Percentiles rank a stretch among this genome's conserved stretches.
phyloP scores from a whole-genome alignment of 92 coral and sea anemone species.

The Porites cylindrica region DNA sequence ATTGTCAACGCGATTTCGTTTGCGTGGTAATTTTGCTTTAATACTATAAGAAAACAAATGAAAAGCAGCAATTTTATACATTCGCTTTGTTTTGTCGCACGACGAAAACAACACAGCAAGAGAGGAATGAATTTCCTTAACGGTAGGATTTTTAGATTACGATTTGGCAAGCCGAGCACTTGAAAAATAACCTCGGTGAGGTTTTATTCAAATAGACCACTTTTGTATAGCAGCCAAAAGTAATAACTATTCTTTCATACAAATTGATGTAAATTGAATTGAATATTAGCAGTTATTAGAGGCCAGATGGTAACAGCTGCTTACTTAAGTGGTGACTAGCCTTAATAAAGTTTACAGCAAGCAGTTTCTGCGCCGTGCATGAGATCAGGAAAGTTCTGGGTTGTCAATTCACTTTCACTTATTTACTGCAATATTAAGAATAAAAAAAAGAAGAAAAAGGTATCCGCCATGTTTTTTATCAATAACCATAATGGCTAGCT shows the following conservation, averaged over 20 bases:
- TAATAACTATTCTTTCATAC: conserved; percentile 62
- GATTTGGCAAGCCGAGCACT: conserved; percentile 14
- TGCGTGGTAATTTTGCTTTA: conserved; percentile 33
- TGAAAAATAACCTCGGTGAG: conserved; percentile 45
- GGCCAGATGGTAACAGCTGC: conserved; percentile 89
- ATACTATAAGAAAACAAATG: conserved; percentile 13
- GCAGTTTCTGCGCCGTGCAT: background rate
- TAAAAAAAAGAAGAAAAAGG: background rate
- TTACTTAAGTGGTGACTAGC: background rate
- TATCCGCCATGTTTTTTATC: background rate
- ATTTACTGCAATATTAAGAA: background rate
- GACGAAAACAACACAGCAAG: background rate
- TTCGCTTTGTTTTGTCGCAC: conserved; percentile 28
- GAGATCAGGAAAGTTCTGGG: background rate
- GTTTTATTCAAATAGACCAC: conserved; percentile 67
- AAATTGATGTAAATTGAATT: conserved; percentile 80
- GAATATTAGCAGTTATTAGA: conserved; percentile 72
- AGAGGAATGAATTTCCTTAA: background rate
- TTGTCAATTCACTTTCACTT: background rate
- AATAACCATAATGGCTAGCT: background rate
- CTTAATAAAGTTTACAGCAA: conserved; percentile 27
- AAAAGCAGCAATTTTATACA: conserved; percentile 29
- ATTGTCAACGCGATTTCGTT: conserved; percentile 48
- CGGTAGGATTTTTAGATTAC: conserved; percentile 2
- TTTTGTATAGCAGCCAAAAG: conserved; percentile 64